Evolutionary conservation across 2,797 vertebrate genomes (phyloP), one percentile per base, ranked within the genome.

Genomic region (Hoplostethus atlanticus): DNA sequence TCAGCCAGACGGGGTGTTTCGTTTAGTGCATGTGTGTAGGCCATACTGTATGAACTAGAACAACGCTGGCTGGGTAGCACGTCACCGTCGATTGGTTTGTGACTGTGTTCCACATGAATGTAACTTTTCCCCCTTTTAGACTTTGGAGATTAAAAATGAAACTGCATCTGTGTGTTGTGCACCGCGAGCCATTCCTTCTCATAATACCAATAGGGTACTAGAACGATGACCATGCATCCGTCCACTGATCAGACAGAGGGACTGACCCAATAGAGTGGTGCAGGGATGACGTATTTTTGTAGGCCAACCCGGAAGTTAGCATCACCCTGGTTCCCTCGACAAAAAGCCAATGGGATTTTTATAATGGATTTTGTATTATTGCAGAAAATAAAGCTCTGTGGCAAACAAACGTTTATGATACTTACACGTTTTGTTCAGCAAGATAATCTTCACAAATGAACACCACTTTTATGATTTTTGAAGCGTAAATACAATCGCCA

Each of bases 121-220:
- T 81, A 75, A 61, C 28, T 59, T 17, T 28, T 17, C 25, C 47
- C 31, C 13, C 1, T 16, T 21, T 73, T 30, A 34, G 54, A 76
- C 79, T 84, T 86, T 89, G 73, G 21, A 4, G 21, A 87, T 78
- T 91, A 89, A 92, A 91, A 77, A 63, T 34, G 2, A 78, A 71
- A 61, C 38, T 77, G 78, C 56, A 62, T 77, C 72, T 48, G 46
- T 53, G 34, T 56, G 67, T 34, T 47, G 54, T 76, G 57, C 17
- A 5, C 28, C 30, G 56, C 0, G 16, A 86, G 72, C 60, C 56
- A 71, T 85, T 28, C 7, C 54, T 67, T 82, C 12, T 61, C 44
- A 63, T 73, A 48, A 73, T n/a, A 52, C 38, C 31, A 30, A n/a
- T 52, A 31, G 0, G 46, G 11, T 61, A 75, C 81, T 72, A 80